A percentile compares a stretch with the other conserved stretches of the same genome.
Conservation (phyloP, 2,113 vertebrate species). For the Misgurnus anguillicaudatus region DNA sequence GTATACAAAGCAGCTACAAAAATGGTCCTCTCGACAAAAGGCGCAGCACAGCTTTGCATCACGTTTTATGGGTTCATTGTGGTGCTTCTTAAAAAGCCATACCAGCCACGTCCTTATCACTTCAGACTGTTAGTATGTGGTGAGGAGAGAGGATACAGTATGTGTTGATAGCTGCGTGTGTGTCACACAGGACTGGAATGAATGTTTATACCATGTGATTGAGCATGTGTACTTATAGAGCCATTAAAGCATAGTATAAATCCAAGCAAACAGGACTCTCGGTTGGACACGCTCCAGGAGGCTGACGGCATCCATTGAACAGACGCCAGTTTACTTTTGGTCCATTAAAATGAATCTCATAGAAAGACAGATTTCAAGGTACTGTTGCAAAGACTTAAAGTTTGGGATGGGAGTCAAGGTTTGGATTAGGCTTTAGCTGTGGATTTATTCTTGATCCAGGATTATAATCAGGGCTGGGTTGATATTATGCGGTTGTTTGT, state of each 20-base stretch:
- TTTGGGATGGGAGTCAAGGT: not conserved
- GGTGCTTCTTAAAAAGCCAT: conserved; percentile 18
- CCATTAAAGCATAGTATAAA: conserved; percentile 49
- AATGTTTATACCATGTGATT: conserved; percentile 48
- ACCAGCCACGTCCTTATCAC: conserved; percentile 11
- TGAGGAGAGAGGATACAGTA: conserved; percentile 20
- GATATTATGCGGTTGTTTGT: not conserved
- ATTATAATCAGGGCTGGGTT: conserved; percentile 23
- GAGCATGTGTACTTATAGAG: conserved; percentile 44
- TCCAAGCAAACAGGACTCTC: conserved; percentile 67
- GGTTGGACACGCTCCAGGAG: conserved; percentile 45
- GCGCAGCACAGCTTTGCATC: not conserved
- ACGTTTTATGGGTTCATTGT: conserved; percentile 11
- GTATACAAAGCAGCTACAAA: conserved; percentile 14
- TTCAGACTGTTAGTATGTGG: not conserved
- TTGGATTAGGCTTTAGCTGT: not conserved
- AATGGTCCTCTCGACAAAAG: not conserved
- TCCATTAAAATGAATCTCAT: conserved; percentile 29
- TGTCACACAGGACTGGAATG: conserved; percentile 36
- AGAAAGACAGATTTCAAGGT: not conserved
- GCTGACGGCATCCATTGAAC: conserved; percentile 25
- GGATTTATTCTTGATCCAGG: conserved; percentile 16
- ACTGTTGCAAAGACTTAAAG: not conserved
- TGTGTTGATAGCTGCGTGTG: conserved; percentile 24
- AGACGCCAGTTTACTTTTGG: conserved; percentile 50